phyloP scores from a whole-genome alignment of 2,888 invertebrate species.

The Pammene aurita region DNA sequence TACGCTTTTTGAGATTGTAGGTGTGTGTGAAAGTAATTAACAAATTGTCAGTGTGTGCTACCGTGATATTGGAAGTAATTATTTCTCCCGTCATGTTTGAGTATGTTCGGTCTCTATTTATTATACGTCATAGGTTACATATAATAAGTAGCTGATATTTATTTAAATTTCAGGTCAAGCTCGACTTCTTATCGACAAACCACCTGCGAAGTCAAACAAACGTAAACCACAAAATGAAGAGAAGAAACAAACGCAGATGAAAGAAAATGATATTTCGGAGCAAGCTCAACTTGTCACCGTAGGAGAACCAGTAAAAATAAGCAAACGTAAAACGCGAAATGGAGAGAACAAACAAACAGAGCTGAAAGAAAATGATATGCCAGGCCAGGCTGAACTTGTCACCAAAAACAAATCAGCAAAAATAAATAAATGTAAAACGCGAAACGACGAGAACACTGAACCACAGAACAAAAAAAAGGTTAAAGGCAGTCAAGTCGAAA shows the following conservation, averaged over 20 bases:
- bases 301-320: neutral
- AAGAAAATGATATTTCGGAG: neutral
- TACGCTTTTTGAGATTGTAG: too few relatives aligned
- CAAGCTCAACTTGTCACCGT: neutral
- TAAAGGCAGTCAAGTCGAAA: neutral
- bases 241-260: neutral
- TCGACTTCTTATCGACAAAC: neutral
- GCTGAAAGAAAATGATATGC: neutral
- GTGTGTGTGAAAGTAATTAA: too few relatives aligned
- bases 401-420: neutral
- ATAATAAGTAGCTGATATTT: neutral
- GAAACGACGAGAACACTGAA: neutral
- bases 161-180: neutral
- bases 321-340: neutral
- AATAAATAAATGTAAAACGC: constrained; percentile 1
- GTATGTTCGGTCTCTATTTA: too few relatives aligned
- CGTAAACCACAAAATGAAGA: neutral
- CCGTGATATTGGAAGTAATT: too few relatives aligned
- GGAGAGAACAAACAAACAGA: neutral
- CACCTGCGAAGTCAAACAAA: neutral
- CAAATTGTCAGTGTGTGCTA: too few relatives aligned
- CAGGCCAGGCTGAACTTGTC: neutral
- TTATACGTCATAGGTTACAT: too few relatives aligned
- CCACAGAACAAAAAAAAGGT: neutral
- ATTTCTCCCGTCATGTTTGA: too few relatives aligned